These are phyloP conservation scores for Hydroisotoma schaefferi DNA, from an alignment of 2,888 invertebrate species.

Conservation along the genomic window DNA sequence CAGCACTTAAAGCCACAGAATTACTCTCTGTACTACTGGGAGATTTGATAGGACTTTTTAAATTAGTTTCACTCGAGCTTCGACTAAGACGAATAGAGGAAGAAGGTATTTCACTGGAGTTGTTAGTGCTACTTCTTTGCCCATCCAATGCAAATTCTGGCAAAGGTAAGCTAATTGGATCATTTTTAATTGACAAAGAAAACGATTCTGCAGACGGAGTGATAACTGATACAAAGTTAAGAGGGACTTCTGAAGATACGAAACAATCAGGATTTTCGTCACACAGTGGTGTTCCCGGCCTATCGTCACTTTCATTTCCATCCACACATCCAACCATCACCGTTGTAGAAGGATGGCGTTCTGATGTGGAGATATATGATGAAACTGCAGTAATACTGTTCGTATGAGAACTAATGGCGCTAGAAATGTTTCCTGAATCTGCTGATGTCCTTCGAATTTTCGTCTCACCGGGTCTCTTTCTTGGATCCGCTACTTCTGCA, in stretches of 20 bases:
- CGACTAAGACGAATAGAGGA: conserved; percentile 20
- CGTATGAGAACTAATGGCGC: conserved; percentile 10
- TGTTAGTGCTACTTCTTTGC: conserved; percentile 19
- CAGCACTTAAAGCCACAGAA: background rate
- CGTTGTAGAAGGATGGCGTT: conserved; percentile 15
- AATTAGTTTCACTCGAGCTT: conserved; percentile 32
- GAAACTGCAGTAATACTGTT: conserved; percentile 15
- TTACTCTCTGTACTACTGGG: conserved; percentile 3
- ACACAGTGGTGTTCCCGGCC: conserved; percentile 80
- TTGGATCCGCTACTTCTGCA: conserved; percentile 35
- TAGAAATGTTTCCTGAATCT: conserved; percentile 42
- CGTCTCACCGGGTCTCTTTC: conserved; percentile 38
- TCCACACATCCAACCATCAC: conserved; percentile 6
- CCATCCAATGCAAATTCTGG: conserved; percentile 77
- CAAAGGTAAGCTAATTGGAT: conserved; percentile 74
- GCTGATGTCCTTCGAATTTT: conserved; percentile 47
- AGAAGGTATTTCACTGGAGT: conserved; percentile 17
- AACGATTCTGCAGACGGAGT: background rate
- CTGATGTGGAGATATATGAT: conserved; percentile 1
- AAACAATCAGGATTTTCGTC: conserved; percentile 75
- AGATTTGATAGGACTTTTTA: conserved; percentile 38
- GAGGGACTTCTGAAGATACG: conserved; percentile 25
- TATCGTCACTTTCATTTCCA: conserved; percentile 62
- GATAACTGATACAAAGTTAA: conserved; percentile 2
- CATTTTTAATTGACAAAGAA: conserved; percentile 48